A percentile compares a stretch with the other conserved stretches of the same genome.
Conservation (phyloP, 2,113 vertebrate species). For the Grallaria varia region DNA sequence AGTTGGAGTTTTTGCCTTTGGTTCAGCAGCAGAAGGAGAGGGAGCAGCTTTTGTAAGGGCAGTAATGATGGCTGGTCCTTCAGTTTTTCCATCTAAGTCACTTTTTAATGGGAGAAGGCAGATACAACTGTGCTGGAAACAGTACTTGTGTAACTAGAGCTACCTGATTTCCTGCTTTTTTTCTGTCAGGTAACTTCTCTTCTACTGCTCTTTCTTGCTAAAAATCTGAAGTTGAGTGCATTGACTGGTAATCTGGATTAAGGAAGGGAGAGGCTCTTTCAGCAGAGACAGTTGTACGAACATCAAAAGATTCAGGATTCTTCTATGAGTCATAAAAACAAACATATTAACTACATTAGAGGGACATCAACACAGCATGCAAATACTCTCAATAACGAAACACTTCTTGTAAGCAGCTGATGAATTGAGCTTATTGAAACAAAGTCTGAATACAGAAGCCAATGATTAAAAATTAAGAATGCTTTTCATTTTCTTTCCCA, state of each 20-base stretch:
- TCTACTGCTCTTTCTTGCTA: background rate
- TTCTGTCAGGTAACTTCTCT: background rate
- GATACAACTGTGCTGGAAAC: background rate
- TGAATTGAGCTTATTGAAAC: conserved; percentile 10
- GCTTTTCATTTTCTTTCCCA: conserved; percentile 14
- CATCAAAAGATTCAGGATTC: background rate
- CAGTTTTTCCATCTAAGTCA: background rate
- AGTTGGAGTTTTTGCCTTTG: background rate
- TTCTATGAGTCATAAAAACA: conserved; percentile 25
- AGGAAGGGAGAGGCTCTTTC: background rate
- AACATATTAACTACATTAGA: background rate
- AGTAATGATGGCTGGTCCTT: background rate
- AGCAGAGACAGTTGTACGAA: background rate
- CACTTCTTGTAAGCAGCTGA: conserved; percentile 26
- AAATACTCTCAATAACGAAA: conserved; percentile 36
- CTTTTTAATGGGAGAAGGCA: background rate
- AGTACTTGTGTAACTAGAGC: background rate
- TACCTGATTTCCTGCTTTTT: background rate
- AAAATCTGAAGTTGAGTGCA: background rate
- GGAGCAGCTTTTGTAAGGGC: background rate
- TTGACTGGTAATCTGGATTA: background rate
- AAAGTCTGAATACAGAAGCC: background rate
- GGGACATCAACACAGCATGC: background rate
- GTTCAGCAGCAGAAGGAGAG: background rate
- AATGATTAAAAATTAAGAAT: conserved; percentile 13